Evolutionary conservation across 2,113 vertebrate genomes (phyloP), one percentile per base, ranked within the genome.

Genomic region (Copsychus sechellarum): DNA sequence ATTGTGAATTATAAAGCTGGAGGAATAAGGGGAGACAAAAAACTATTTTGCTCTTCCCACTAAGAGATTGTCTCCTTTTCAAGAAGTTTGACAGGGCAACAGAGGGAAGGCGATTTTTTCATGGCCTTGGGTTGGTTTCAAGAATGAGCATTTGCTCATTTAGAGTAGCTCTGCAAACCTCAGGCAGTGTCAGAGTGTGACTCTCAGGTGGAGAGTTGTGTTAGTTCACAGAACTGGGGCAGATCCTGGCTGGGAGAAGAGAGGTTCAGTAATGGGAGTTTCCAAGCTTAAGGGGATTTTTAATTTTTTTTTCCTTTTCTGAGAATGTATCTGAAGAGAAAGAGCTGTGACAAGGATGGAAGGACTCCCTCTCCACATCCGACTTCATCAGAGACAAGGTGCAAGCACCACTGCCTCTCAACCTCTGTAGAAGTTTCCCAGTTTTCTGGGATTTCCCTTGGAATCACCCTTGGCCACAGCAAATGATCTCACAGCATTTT

Each of bases 211-310:
- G 64, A 86, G 51, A 86, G 42, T 45, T 82, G 14, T 4, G 4
- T 45, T 72, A 64, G 62, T 90, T 93, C 43, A 11, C 29, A 88
- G 93, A 92, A 93, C 2, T 88, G 47, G 71, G 42, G 72, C 67
- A 88, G 47, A 25, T 95, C 89, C 77, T 84, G 60, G 13, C 54
- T 76, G 21, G 54, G 25, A 95, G 36, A 79, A 77, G 54, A 82
- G 29, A 77, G 29, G 25, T 69, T 86, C 80, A 42, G 78, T 57
- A 86, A 66, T 0, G 42, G 88, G 82, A 92, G 58, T 93, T 96
- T 92, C 90, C 95, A 90, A 61, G 22, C 25, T 47, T 48, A 73
- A 36, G 81, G 84, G 84, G 38, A 74, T 48, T 95, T 92, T 76
- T 38, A 66, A 36, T 92, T 90, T 72, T 33, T 58, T 31, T 88